Percentiles rank a stretch among this genome's conserved stretches.
These are phyloP conservation scores for Lissonota sp. DNA, from an alignment of 2,888 invertebrate genomes.

Conservation along the genomic window DNA sequence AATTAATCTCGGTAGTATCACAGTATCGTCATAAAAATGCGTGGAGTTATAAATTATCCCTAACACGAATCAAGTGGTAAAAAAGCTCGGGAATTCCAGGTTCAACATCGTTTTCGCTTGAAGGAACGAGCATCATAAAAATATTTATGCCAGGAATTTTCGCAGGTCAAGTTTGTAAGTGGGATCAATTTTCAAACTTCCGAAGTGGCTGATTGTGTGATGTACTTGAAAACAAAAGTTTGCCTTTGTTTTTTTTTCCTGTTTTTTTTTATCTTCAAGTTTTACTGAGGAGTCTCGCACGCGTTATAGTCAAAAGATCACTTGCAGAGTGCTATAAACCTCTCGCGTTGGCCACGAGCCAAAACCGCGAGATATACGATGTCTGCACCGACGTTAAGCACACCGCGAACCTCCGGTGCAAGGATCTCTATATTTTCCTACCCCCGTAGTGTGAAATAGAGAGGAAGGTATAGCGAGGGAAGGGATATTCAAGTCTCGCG, in stretches of 20 bases:
- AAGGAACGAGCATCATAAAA: too few species aligned
- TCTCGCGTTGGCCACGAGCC: constrained; percentile 61
- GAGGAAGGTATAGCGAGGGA: not conserved
- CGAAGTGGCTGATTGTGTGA: too few species aligned
- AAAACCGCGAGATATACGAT: constrained; percentile 64
- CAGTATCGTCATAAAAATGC: too few species aligned
- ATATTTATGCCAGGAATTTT: too few species aligned
- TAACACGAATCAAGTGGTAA: too few species aligned
- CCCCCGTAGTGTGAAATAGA: not conserved
- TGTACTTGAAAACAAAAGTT: not conserved
- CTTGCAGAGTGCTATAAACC: constrained; percentile 50
- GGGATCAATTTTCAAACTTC: too few species aligned
- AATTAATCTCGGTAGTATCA: too few species aligned
- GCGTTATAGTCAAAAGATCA: constrained; percentile 55
- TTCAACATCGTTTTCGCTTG: too few species aligned
- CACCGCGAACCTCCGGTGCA: constrained; percentile 43
- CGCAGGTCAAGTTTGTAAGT: too few species aligned
- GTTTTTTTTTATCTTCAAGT: constrained; percentile 11
- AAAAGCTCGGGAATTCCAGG: too few species aligned
- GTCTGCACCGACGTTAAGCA: constrained; percentile 70
- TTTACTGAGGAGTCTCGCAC: constrained; percentile 18
- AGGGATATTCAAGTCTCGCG: constrained; percentile 37
- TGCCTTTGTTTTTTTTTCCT: not conserved
- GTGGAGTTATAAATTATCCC: too few species aligned
- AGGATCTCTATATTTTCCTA: constrained; percentile 47